Percentiles rank a stretch among this genome's conserved stretches.
Evolutionary conservation across 2,888 invertebrate genomes (phyloP).

Genomic region (Drosophila mayaguana): DNA sequence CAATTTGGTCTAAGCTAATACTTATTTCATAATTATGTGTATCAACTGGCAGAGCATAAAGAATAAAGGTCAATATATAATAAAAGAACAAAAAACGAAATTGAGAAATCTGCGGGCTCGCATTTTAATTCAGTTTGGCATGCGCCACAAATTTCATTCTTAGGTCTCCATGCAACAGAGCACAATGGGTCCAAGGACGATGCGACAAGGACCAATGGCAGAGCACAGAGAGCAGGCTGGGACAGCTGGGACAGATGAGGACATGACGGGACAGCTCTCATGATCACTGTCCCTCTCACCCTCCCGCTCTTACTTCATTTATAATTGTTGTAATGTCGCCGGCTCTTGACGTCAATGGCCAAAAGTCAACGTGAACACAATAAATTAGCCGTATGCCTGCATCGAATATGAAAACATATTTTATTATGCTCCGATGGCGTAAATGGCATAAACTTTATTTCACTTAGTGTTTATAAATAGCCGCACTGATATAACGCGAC

Average conservation of each 20-base stretch:
- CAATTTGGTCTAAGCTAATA: slow-evolving; percentile 77
- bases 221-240: slow-evolving; percentile 23
- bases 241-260: slow-evolving; percentile 7
- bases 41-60: slow-evolving; percentile 31
- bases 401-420: slow-evolving; percentile 54
- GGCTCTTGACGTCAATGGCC: slow-evolving; percentile 58
- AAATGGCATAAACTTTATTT: slow-evolving; percentile 38
- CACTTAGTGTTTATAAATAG: slow-evolving; percentile 31
- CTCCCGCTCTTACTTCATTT: slow-evolving; percentile 37
- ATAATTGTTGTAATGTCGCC: slow-evolving; percentile 55
- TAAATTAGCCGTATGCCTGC: slow-evolving; percentile 22
- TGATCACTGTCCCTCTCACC: slow-evolving; percentile 3
- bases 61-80: slow-evolving; percentile 51
- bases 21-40: slow-evolving; percentile 69
- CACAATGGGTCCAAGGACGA: slow-evolving; percentile 65
- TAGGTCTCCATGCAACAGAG: slow-evolving; percentile 43
- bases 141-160: slow-evolving; percentile 55
- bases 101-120: slow-evolving; percentile 16
- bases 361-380: slow-evolving; percentile 56
- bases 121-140: slow-evolving; percentile 55
- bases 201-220: slow-evolving; percentile 8
- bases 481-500: slow-evolving; percentile 30
- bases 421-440: slow-evolving; percentile 19
- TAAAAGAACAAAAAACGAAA: slow-evolving; percentile 9
- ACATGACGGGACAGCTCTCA: slow-evolving; percentile 26